A percentile compares a stretch with the other conserved stretches of the same genome.
These are phyloP conservation scores for Calameuta pallipes DNA, from an alignment of 2,888 invertebrate species.

Conservation along the genomic window DNA sequence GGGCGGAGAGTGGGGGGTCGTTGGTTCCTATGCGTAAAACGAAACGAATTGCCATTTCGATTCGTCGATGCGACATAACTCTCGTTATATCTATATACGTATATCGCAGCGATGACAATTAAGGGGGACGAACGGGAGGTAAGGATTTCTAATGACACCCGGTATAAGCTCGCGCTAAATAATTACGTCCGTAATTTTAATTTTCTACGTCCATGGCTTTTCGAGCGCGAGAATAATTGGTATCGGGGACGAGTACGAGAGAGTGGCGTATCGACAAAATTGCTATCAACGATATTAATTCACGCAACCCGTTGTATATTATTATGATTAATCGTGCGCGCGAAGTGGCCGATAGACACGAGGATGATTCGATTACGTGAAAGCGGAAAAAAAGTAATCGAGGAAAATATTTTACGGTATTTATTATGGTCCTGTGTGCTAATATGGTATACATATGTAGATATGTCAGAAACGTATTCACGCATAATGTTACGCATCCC, in stretches of 20 bases:
- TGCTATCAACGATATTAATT: not conserved
- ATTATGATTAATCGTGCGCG: not conserved
- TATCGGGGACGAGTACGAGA: too few relatives aligned
- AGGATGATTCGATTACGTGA: too few relatives aligned
- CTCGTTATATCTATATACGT: not conserved
- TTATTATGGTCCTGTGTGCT: too few relatives aligned
- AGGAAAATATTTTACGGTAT: too few relatives aligned
- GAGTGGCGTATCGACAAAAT: not conserved
- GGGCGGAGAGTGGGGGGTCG: constrained; percentile 5
- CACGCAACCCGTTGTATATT: not conserved
- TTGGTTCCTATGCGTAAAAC: not conserved
- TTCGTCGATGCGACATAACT: not conserved
- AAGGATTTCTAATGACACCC: not conserved
- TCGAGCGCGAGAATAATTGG: not conserved
- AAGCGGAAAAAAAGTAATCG: too few relatives aligned
- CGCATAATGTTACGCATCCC: too few relatives aligned
- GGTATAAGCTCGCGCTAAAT: not conserved
- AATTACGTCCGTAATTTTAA: not conserved
- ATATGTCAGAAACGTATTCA: too few relatives aligned
- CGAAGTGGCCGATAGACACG: too few relatives aligned
- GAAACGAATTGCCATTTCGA: not conserved
- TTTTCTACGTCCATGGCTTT: not conserved
- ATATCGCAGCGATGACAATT: not conserved
- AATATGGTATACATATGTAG: too few relatives aligned
- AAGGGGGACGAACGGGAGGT: not conserved